Conservation (phyloP, 2,797 vertebrate species). For the Anguilla obscura region DNA sequence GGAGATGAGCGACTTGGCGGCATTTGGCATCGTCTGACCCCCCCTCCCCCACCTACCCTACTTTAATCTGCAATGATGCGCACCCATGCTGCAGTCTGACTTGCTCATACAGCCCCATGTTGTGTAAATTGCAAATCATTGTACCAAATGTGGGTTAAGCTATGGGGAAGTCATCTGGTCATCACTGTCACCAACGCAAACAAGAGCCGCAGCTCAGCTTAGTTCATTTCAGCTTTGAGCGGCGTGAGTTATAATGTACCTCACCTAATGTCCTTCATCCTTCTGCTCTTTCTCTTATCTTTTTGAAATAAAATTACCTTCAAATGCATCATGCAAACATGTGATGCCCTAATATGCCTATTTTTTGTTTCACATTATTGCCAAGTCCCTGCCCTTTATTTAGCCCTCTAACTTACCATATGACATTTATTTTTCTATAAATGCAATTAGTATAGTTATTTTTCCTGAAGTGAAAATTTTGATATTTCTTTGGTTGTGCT, state of each 20-base stretch:
- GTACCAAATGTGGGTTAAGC: constrained; percentile 39
- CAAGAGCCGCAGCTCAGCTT: background rate
- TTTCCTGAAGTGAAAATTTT: no score
- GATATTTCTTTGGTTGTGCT: no score
- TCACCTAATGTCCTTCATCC: background rate
- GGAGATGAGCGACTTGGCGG: constrained; percentile 62
- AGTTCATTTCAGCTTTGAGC: background rate
- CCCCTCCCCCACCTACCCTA: constrained; percentile 22
- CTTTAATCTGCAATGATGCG: constrained; percentile 23
- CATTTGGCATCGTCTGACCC: constrained; percentile 58
- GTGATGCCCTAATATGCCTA: constrained; percentile 8
- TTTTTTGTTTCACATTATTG: background rate
- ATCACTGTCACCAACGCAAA: background rate
- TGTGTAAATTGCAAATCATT: constrained; percentile 50
- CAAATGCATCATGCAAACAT: background rate
- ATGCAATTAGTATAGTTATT: no score
- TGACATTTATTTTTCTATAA: no score
- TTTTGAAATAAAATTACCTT: background rate
- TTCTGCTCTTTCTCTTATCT: background rate
- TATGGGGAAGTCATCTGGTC: background rate
- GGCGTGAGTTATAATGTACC: background rate
- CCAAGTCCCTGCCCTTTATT: background rate
- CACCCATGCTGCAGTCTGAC: constrained; percentile 26
- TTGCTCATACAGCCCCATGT: constrained; percentile 29
- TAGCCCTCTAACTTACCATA: background rate